Evolutionary conservation across 2,888 invertebrate species (phyloP).

Genomic region (Macrostomum cliftonense): DNA sequence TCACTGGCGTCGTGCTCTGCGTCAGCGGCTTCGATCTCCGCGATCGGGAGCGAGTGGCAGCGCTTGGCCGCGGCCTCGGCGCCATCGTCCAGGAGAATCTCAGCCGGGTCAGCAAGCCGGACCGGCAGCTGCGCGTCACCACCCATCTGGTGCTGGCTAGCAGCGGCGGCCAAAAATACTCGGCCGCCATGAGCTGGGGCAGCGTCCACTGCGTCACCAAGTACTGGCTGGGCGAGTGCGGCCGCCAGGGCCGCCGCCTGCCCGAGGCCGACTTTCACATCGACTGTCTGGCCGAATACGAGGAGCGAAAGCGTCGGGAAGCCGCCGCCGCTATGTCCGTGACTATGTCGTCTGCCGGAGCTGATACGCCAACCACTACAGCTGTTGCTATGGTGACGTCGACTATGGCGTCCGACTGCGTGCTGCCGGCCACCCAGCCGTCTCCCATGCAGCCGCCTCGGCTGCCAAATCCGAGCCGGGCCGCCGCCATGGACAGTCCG

Average conservation of each 20-base stretch:
- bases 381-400: too few relatives aligned
- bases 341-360: too few relatives aligned
- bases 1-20: constrained; percentile 1
- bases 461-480: too few relatives aligned
- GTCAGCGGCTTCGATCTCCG: constrained; percentile 7
- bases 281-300: background rate
- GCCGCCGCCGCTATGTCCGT: too few relatives aligned
- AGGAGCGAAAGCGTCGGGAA: too few relatives aligned
- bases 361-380: too few relatives aligned
- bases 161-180: constrained; percentile 57
- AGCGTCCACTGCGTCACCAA: background rate
- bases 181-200: constrained; percentile 65
- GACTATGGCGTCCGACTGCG: too few relatives aligned
- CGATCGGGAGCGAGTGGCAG: constrained; percentile 1
- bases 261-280: background rate
- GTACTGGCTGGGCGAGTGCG: constrained; percentile 1
- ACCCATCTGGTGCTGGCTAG: constrained; percentile 62
- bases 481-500: too few relatives aligned
- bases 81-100: constrained; percentile 9
- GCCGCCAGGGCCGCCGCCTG: background rate
- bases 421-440: too few relatives aligned
- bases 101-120: constrained; percentile 18
- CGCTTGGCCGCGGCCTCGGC: constrained; percentile 3
- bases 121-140: constrained; percentile 43
- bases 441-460: too few relatives aligned